A percentile compares a stretch with the other conserved stretches of the same genome.
phyloP scores from a whole-genome alignment of 2,113 vertebrate species.

The Seriola dumerili region DNA sequence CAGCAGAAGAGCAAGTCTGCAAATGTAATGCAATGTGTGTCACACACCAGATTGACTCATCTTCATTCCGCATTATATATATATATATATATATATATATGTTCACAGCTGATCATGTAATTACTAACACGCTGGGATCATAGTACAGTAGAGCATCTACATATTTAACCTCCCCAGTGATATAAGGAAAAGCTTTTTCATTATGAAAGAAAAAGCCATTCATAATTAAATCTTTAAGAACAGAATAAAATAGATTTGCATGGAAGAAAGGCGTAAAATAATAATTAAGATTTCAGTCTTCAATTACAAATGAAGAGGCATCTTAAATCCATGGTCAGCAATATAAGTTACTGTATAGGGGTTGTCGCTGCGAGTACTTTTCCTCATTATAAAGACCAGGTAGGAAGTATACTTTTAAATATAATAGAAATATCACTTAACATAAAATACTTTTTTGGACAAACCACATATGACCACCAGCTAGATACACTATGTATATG shows the following conservation, averaged over 20 bases:
- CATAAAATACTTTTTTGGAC: too few species aligned
- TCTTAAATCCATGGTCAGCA: not conserved
- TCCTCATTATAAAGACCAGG: too few species aligned
- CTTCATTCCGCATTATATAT: constrained; percentile 9
- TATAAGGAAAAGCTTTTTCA: constrained; percentile 29
- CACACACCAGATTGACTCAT: constrained; percentile 38
- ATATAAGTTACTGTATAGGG: not conserved
- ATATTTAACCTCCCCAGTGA: constrained; percentile 44
- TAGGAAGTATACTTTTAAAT: too few species aligned
- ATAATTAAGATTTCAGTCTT: not conserved
- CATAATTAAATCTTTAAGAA: constrained; percentile 32
- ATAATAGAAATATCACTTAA: too few species aligned
- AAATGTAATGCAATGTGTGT: constrained; percentile 42
- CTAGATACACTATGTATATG: not conserved
- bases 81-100: not conserved
- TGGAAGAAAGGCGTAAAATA: constrained; percentile 20
- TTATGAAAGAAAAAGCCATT: constrained; percentile 22
- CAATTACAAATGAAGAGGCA: not conserved
- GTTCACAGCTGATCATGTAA: constrained; percentile 48
- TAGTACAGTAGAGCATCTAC: constrained; percentile 48
- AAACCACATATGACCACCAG: not conserved
- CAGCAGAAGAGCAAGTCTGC: constrained; percentile 14
- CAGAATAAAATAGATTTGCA: constrained; percentile 5
- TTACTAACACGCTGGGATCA: constrained; percentile 50
- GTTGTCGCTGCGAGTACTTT: not conserved